Base-by-base conservation (phyloP, 2,113 vertebrate genomes). In the Hippocampus zosterae region DNA sequence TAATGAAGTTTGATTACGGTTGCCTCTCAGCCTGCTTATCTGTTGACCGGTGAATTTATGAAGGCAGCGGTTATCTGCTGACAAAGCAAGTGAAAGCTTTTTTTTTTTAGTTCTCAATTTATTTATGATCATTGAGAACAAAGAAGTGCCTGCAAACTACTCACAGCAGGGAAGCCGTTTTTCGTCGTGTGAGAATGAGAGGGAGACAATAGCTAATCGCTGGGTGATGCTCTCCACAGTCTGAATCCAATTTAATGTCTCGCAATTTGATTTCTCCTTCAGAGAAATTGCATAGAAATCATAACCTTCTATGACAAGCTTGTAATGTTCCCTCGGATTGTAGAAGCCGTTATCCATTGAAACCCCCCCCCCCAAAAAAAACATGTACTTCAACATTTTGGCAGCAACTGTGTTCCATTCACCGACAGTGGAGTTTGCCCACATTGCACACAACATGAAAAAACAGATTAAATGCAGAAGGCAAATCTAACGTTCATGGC, bases 271-370 rank as follows among this genome's bases (percentile, higher is more conserved):
- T 78, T 81, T 84, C 33, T 77, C 68, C 77, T 85, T 66, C 50
- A 71, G 81, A 74, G 74, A 56, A 59, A 50, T 68, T 78, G 18
- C 16, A 8, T 56, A 57, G 62, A 70, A 80, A 74, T 64, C 63
- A 61, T 65, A 70, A 82, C 84, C 84, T 69, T 80, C 73, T 73
- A 73, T 73, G 75, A 80, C 67, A 7, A 23, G 65, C 62, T 74
- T 80, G 21, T 9, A n/a, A 81, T 85, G 84, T 62, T 67, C 7
- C 81, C 79, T 77, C 62, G 52, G 29, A 76, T 78, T 74, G 69
- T 73, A 67, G 77, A 72, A 74, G 69, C n/a, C 68, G 83, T 81
- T 79, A 50, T 82, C 84, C 81, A 80, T 61, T 25, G 62, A 73
- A 81, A 82, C 29, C 29, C 29, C 29, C 3, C 29, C 29, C 2